Evolutionary conservation across 92 coral and sea anemone genomes (phyloP), one percentile per base, ranked within the genome.

Genomic region (Porites lobata): DNA sequence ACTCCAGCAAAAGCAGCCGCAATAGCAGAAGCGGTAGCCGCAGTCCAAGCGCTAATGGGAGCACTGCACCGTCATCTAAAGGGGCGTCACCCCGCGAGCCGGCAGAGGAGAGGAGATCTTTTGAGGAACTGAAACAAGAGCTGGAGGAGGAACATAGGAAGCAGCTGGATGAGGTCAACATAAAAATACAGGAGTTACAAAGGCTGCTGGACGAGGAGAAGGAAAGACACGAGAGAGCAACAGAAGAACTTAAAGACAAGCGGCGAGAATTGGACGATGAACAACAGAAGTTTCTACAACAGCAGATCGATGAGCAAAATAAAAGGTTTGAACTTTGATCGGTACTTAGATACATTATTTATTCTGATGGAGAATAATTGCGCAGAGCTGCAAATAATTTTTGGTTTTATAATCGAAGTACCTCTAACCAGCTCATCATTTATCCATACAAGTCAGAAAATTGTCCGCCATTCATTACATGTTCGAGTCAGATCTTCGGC

Each of bases 171-270:
- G 90, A 87, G 76, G 83, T 95, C 80, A 87, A 94, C 7, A 71
- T 85, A 26, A 96, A 88, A 63, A 88, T 92, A 32, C 75, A 80
- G 68, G 72, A 87, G 8, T 63, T 88, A 10, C 98, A 92, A 50
- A 69, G 83, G 61, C 90, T 86, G 74, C 89, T 92, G 29, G 98
- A 98, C 18, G 94, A 90, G 64, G 93, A 95, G 85, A 92, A 94
- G 54, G 94, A 89, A 32, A 93, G 86, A 52, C 96, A 95, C 38
- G 82, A 86, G 29, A 88, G 63, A 91, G 78, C 91, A 15, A 91
- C 88, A 66, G 94, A 89, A 32, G 91, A 90, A 12, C 80, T 85
- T 80, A 89, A 80, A 63, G 64, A 84, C 51, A 84, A 84, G 38
- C 72, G 73, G 38, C 57, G 80, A 11, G 87, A 84, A 24, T 53